Conservation (phyloP, 2,888 invertebrate genomes). For the Sepioteuthis lessoniana region DNA sequence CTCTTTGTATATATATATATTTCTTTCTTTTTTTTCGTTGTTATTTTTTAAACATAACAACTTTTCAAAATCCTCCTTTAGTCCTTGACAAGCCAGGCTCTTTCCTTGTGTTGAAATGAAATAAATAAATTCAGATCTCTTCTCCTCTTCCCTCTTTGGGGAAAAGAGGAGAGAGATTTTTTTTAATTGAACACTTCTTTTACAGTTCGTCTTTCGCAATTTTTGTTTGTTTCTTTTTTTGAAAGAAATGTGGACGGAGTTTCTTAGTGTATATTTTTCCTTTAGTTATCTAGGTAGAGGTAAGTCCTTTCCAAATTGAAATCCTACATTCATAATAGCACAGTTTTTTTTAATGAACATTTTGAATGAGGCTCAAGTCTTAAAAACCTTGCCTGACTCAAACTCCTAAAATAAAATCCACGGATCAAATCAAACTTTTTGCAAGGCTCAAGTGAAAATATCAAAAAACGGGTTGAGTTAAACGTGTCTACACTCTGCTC, state of each 20-base stretch:
- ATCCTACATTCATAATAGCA: background rate
- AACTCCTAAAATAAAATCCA: background rate
- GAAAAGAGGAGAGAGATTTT: background rate
- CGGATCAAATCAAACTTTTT: constrained; percentile 35
- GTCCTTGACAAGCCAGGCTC: background rate
- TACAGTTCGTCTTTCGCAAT: background rate
- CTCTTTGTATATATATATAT: background rate
- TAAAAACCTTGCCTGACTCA: constrained; percentile 18
- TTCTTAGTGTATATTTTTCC: background rate
- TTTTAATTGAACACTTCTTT: background rate
- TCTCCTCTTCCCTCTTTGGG: background rate
- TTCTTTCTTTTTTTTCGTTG: background rate
- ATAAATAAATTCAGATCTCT: background rate
- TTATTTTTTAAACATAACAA: background rate
- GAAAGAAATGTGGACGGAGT: no score
- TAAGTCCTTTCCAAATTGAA: background rate
- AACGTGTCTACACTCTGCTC: background rate
- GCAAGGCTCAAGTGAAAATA: background rate
- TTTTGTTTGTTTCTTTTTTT: background rate
- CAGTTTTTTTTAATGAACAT: background rate
- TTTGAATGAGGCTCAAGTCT: background rate
- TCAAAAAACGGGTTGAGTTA: background rate
- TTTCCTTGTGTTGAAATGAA: background rate
- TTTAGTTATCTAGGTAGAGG: background rate
- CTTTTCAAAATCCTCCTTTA: background rate